Evolutionary conservation across 2,113 vertebrate genomes (phyloP), one percentile per base, ranked within the genome.

Genomic region (Gorsachius goisagi): DNA sequence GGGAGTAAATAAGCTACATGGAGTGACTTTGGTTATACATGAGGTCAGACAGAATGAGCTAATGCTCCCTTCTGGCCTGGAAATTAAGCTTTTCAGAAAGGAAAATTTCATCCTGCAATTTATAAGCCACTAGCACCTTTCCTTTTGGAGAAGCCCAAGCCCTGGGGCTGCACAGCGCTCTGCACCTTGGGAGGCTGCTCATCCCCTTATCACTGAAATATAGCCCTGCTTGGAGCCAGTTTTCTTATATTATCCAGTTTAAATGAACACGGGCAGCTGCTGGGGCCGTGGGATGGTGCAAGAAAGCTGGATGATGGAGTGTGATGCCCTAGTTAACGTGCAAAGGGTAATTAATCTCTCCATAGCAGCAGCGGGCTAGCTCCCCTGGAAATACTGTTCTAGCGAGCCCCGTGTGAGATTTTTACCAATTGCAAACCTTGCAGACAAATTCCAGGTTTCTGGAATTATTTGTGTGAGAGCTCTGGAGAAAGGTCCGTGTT

Each of bases 31-130:
- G 64, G 63, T 73, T 96, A 59, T 89, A 52, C 53, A 39, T 91
- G 95, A 96, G 74, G 81, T 95, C 94, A 96, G 92, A 49, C n/a
- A 68, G 69, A 78, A 89, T 96, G 94, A 95, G 85, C 87, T 96
- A 89, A 97, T 94, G 45, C 58, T 96, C 84, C 89, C 87, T 92
- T 93, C 89, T 96, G 89, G 87, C 85, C 44, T 13, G 4, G 63
- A 73, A 92, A 88, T 69, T 12, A 56, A 67, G 66, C 41, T 82
- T 95, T 55, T 49, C 81, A 73, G 87, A 64, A 66, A 89, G 84
- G 18, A 53, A 12, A 62, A 60, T 75, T 81, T 64, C 55, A 72
- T 73, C 49, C 89, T 82, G 47, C 59, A 69, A 18, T 26, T 66
- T 49, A 32, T 81, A 52, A 69, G 35, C 53, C 62, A 33, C 30